Conservation (phyloP, 1,140 invertebrate species). For the Aporrectodea caliginosa region DNA sequence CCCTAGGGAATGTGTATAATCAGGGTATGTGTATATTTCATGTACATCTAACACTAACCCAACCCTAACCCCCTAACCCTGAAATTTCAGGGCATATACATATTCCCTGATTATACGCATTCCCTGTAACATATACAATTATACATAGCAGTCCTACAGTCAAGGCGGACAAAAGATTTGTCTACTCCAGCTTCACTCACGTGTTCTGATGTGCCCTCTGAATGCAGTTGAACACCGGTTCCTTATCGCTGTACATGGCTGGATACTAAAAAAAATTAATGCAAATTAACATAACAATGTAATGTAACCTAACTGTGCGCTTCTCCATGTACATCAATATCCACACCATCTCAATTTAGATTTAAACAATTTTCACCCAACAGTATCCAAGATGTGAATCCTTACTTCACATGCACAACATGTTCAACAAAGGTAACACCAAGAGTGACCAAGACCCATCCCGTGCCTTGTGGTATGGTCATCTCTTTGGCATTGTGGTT, state of each 20-base stretch:
- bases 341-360: background rate
- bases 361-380: background rate
- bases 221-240: constrained; percentile 52
- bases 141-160: too few relatives aligned
- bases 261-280: constrained; percentile 43
- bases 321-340: background rate
- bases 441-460: too few relatives aligned
- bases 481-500: too few relatives aligned
- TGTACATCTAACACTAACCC: too few relatives aligned
- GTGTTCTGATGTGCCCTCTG: constrained; percentile 57
- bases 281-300: background rate
- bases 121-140: too few relatives aligned
- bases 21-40: too few relatives aligned
- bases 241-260: constrained; percentile 50
- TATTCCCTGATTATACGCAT: too few relatives aligned
- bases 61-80: too few relatives aligned
- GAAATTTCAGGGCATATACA: too few relatives aligned
- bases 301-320: background rate
- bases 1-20: too few relatives aligned
- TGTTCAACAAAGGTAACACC: background rate
- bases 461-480: too few relatives aligned
- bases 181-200: constrained; percentile 38
- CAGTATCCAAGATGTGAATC: too few relatives aligned
- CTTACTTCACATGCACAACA: background rate
- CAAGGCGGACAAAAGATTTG: background rate